Evolutionary conservation across 2,888 invertebrate species (phyloP), one percentile per base, ranked within the genome.

Genomic region (Micropterix aruncella): DNA sequence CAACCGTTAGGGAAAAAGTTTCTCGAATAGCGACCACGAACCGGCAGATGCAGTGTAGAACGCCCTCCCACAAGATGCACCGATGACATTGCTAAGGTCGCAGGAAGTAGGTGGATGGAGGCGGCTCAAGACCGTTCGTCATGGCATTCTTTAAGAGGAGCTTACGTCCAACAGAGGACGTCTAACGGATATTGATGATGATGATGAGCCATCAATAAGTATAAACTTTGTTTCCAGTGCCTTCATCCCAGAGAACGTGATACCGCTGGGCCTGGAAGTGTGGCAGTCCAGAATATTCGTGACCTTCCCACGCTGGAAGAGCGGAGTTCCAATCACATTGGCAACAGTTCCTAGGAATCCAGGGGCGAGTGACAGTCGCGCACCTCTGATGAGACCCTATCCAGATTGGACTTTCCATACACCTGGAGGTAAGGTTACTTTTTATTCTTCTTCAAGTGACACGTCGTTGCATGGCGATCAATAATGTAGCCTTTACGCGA

Each of bases 231-330:
- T n/a, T n/a, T n/a, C 16, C 53, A 76, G 77, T 1, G 68, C 74
- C 42, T 89, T 75, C 55, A 66, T 83, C 17, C 79, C 82, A 0
- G 75, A 77, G 49, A 86, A 87, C 55, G 84, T 81, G 55, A 62
- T 86, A 15, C 86, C 88, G 0, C 60, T 83, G 41, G 88, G 88
- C 0, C 57, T 89, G 16, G 87, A 87, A 55, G 68, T 80, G 2
- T 78, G 77, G 66, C 71, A 70, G 3, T 66, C 80, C 46, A 73
- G 80, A 7, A 64, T 89, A 5, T 90, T 83, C 61, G 65, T 90
- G 2, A 82, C 84, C 2, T 63, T 86, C 42, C 89, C 89, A 0
- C 77, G 81, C 49, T 86, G 85, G 86, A 77, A 79, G 44, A 63
- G 70, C 19, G 87, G 87, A 0, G 78, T 85, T 1, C 86, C 87